These are phyloP conservation scores for Taeniopygia guttata DNA, from an alignment of 2,797 vertebrate genomes.

Conservation along the genomic window DNA sequence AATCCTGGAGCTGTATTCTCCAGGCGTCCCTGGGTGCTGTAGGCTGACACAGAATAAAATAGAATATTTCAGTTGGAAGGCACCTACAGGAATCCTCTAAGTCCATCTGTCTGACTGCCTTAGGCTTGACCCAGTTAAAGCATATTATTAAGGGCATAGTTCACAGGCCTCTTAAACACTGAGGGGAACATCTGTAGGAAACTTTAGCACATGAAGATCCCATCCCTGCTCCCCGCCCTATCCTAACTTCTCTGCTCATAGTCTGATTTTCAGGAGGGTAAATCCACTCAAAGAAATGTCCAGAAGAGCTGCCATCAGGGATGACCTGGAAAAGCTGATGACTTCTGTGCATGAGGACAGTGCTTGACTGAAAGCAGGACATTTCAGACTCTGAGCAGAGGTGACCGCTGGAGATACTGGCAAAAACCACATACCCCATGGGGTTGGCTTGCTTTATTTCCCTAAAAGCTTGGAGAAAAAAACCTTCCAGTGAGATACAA, in stretches of 20 bases:
- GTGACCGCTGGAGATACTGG: neutral
- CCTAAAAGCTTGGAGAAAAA: neutral
- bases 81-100: neutral
- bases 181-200: neutral
- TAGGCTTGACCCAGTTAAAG: neutral
- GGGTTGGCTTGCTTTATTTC: neutral
- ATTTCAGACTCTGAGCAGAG: rapidly evolving
- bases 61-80: neutral
- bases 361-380: rapidly evolving
- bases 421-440: rapidly evolving
- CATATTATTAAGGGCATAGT: no score
- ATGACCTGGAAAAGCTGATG: neutral
- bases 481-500: neutral
- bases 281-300: neutral
- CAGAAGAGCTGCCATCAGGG: neutral
- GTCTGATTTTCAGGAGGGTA: neutral
- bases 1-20: neutral
- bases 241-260: neutral
- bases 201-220: neutral
- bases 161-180: neutral
- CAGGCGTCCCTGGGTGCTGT: neutral
- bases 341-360: rapidly evolving
- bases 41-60: neutral
- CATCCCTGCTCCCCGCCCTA: neutral
- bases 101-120: neutral